Percentiles rank a stretch among this genome's conserved stretches.
Evolutionary conservation across 2,888 invertebrate genomes (phyloP).

Genomic region (Lydus trimaculatus): DNA sequence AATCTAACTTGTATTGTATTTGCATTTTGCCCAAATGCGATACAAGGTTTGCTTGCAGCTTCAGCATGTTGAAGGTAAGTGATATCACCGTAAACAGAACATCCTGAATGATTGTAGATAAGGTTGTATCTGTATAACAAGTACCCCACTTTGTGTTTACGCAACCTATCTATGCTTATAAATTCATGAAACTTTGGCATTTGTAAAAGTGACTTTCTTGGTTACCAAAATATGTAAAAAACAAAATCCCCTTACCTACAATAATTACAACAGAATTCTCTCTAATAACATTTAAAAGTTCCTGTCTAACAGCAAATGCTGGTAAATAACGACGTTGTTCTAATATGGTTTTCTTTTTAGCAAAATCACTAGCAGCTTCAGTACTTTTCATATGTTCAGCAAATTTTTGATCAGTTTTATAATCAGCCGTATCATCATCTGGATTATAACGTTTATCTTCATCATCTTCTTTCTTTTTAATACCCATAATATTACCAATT

Average conservation of each 20-base stretch:
- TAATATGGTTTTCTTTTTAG: slow-evolving; percentile 80
- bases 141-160: too few relatives aligned
- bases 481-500: slow-evolving; percentile 94
- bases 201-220: too few relatives aligned
- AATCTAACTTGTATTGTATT: too few relatives aligned
- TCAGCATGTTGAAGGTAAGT: too few relatives aligned
- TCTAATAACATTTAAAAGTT: slow-evolving; percentile 87
- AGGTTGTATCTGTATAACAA: too few relatives aligned
- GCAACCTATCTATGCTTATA: too few relatives aligned
- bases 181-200: too few relatives aligned
- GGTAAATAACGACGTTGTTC: slow-evolving; percentile 94
- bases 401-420: slow-evolving; percentile 94
- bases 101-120: too few relatives aligned
- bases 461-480: slow-evolving; percentile 81
- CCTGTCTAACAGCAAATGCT: slow-evolving; percentile 94
- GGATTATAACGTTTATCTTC: slow-evolving; percentile 71
- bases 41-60: too few relatives aligned
- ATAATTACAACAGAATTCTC: slow-evolving; percentile 96
- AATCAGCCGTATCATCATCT: slow-evolving; percentile 80
- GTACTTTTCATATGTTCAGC: slow-evolving; percentile 90
- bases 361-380: slow-evolving; percentile 81
- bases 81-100: too few relatives aligned
- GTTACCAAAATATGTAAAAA: too few relatives aligned
- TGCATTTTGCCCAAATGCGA: too few relatives aligned
- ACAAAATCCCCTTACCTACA: slow-evolving; percentile 68